Base-by-base conservation (phyloP, 2,888 invertebrate species). In the Heliconius cydno region DNA sequence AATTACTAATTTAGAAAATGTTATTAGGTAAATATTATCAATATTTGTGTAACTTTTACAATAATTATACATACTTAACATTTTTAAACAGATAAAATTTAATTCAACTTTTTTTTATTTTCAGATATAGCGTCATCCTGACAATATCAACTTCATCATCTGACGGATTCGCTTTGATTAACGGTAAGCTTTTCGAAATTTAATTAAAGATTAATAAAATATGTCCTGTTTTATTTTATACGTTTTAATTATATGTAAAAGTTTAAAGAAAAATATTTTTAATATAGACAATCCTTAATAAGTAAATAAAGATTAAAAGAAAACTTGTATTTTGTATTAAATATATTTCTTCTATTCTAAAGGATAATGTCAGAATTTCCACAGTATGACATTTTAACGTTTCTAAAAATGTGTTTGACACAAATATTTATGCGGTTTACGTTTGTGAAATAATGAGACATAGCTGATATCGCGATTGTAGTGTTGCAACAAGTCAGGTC, bases 121-220 rank as follows among this genome's bases (percentile, higher is more conserved):
- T 76, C 92, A 94, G 94, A 90, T 94, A 93, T 85, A 94, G 93
- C 88, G 93, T 93, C 82, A 93, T 92, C 84, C 89, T 94, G 88
- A 94, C 94, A 79, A 93, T 94, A 89, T 90, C 93, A 15, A 92
- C 94, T 75, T 92, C 90, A 87, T 89, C 92, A 25, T 89, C 92
- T 19, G 93, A 93, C 89, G 93, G 93, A 79, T 93, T 92, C 86
- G 86, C 92, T 83, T 90, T 94, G 86, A 92, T 92, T 87, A 94
- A 92, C 91, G 94, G 94, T 94, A 81, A 92, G 94, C 88, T 25
- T 22, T 30, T 19, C 13, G 15, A 15, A 41, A 41, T 12, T n/a
- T 67, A n/a, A 12, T 67, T 10, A 67, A 67, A 10, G 1, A 28
- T n/a, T 22, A 22, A 52, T 19, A 52, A 52, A 52, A 46, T 46